Conservation (phyloP, 2,888 invertebrate species). For the Drosophila mercatorum region DNA sequence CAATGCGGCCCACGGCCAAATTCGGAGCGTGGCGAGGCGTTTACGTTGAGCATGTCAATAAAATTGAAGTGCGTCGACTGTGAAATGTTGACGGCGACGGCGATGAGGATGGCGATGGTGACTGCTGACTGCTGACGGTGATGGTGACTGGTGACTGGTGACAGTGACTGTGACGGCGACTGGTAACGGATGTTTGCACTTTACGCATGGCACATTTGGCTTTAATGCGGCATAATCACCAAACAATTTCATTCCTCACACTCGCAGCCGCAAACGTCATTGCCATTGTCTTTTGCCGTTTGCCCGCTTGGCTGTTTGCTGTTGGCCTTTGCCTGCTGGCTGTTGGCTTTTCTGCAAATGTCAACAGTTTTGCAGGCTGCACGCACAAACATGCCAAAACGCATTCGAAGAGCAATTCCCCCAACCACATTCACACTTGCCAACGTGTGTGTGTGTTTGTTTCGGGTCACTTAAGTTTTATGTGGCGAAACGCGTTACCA, state of each 20-base stretch:
- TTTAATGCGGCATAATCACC: conserved; percentile 80
- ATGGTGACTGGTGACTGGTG: conserved; percentile 21
- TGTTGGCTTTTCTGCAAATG: conserved; percentile 65
- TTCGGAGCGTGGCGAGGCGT: conserved; percentile 20
- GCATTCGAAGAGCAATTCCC: conserved; percentile 17
- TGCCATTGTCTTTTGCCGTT: conserved; percentile 37
- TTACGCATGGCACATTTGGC: conserved; percentile 74
- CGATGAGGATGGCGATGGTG: conserved; percentile 17
- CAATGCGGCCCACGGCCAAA: conserved; percentile 14
- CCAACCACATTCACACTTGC: conserved; percentile 6
- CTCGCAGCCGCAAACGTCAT: conserved; percentile 41
- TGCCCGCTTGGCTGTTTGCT: conserved; percentile 16
- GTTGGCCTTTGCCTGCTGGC: conserved; percentile 23
- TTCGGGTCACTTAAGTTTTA: conserved; percentile 81
- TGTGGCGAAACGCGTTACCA: conserved; percentile 81
- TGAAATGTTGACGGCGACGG: conserved; percentile 21
- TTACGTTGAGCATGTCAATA: conserved; percentile 66
- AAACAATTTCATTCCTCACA: conserved; percentile 78
- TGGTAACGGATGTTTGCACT: conserved; percentile 67
- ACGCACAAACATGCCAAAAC: conserved; percentile 51
- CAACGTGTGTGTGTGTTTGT: conserved; percentile 38
- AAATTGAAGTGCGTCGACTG: conserved; percentile 68
- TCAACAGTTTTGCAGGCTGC: conserved; percentile 74
- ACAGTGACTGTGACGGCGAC: conserved; percentile 38
- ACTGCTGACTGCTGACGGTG: conserved; percentile 15